Conservation (phyloP, 2,797 vertebrate species). For the Sus cebifrons region DNA sequence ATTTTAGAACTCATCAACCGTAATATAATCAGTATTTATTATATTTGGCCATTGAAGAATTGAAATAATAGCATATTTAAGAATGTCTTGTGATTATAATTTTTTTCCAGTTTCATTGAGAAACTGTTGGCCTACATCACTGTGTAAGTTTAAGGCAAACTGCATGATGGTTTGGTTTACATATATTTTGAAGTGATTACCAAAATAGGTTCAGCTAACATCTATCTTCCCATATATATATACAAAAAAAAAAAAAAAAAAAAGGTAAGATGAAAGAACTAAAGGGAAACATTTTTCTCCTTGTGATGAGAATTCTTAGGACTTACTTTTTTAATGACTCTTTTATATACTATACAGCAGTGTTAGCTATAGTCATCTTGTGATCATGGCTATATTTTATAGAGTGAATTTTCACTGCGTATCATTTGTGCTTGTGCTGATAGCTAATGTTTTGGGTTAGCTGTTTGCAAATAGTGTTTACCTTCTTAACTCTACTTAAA, state of each 20-base stretch:
- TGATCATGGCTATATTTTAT: neutral
- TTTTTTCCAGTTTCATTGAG: neutral
- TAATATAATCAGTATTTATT: neutral
- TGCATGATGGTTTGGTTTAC: neutral
- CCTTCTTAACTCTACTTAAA: neutral
- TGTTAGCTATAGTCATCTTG: neutral
- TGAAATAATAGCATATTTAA: constrained; percentile 31
- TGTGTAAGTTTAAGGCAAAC: neutral
- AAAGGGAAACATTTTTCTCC: neutral
- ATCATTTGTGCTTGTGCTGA: constrained; percentile 12
- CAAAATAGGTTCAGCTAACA: neutral
- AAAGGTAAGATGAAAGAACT: neutral
- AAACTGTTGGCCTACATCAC: neutral
- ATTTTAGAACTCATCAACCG: neutral
- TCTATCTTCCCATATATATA: neutral
- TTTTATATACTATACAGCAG: neutral
- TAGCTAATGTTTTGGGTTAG: neutral
- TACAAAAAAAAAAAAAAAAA: neutral
- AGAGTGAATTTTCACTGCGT: neutral
- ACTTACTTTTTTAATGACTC: neutral
- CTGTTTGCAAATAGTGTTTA: neutral
- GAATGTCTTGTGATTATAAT: neutral
- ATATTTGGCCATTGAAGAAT: neutral
- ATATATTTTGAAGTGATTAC: neutral
- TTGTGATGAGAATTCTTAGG: neutral